Percentiles rank a stretch among this genome's conserved stretches.
These are phyloP conservation scores for Xiphophorus birchmanni DNA, from an alignment of 2,797 vertebrate species.

Conservation along the genomic window DNA sequence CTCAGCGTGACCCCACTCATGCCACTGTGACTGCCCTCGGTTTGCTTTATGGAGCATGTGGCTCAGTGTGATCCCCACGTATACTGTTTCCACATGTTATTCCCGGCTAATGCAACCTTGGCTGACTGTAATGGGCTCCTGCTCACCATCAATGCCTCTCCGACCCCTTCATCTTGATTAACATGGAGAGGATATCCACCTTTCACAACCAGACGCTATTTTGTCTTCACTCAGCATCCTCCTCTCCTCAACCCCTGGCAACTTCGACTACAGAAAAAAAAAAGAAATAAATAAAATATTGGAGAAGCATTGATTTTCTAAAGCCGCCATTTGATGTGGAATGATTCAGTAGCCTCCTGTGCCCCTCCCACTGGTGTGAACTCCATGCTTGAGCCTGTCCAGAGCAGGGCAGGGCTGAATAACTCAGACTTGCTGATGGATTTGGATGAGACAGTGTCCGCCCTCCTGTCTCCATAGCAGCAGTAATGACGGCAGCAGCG, in stretches of 20 bases:
- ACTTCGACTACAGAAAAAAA: conserved; percentile 25
- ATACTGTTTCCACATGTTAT: conserved; percentile 27
- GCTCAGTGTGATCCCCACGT: conserved; percentile 31
- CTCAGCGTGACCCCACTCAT: conserved; percentile 43
- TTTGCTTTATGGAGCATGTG: conserved; percentile 46
- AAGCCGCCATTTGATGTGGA: conserved; percentile 65
- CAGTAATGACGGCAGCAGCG: conserved; percentile 76
- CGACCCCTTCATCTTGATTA: conserved; percentile 62
- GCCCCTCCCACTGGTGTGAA: conserved; percentile 60
- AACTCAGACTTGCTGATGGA: conserved; percentile 76
- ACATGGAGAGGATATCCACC: conserved; percentile 51
- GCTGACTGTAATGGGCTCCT: conserved; percentile 35
- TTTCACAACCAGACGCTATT: conserved; percentile 33
- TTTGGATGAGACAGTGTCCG: conserved; percentile 74
- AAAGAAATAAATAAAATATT: conserved; percentile 5
- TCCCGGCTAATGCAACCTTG: conserved; percentile 21
- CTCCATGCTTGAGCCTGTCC: conserved; percentile 61
- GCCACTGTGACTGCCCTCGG: conserved; percentile 24
- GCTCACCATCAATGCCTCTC: conserved; percentile 23
- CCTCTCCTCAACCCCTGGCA: conserved; percentile 34
- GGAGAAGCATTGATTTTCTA: conserved; percentile 68
- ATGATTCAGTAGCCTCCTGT: conserved; percentile 60
- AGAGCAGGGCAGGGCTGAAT: conserved; percentile 67
- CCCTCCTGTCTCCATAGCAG: conserved; percentile 74
- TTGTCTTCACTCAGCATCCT: conserved; percentile 29